These are phyloP conservation scores for Zoanthus sociatus DNA, from an alignment of 92 coral and sea anemone genomes.

Conservation along the genomic window DNA sequence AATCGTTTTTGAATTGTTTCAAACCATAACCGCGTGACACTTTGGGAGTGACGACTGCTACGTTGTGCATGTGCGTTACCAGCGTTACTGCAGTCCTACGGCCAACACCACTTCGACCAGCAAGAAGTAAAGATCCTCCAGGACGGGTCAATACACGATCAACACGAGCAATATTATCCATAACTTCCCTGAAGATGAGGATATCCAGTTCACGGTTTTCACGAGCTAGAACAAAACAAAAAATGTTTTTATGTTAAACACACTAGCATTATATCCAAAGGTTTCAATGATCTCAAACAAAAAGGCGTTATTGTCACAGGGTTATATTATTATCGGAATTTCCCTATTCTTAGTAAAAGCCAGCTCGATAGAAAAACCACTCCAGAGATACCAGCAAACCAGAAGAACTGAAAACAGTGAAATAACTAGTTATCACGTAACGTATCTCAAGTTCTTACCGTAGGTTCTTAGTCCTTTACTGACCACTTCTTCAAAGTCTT, in stretches of 20 bases:
- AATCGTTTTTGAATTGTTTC: constrained; percentile 93
- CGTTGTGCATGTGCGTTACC: constrained; percentile 99
- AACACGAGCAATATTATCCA: constrained; percentile 95
- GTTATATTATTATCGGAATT: too few species aligned
- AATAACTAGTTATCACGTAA: background rate
- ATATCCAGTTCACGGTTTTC: constrained; percentile 96
- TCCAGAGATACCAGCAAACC: background rate
- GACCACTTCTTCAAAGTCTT: constrained; percentile 93
- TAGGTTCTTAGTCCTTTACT: constrained; percentile 94
- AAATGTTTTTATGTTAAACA: background rate
- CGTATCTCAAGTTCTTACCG: constrained; percentile 55
- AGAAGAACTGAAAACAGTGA: background rate
- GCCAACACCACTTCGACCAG: constrained; percentile 99
- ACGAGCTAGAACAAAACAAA: constrained; percentile 73
- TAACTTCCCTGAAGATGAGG: constrained; percentile 93
- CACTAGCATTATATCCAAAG: too few species aligned
- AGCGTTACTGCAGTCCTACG: constrained; percentile 97
- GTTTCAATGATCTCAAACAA: too few species aligned
- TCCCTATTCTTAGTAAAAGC: too few species aligned
- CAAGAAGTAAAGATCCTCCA: constrained; percentile 95
- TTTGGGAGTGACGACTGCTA: constrained; percentile 91
- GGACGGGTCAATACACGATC: constrained; percentile 94
- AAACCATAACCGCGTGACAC: constrained; percentile 96
- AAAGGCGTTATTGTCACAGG: too few species aligned
- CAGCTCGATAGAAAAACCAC: background rate